Conservation (phyloP, 2,888 invertebrate genomes). For the Balanococcus diminutus region DNA sequence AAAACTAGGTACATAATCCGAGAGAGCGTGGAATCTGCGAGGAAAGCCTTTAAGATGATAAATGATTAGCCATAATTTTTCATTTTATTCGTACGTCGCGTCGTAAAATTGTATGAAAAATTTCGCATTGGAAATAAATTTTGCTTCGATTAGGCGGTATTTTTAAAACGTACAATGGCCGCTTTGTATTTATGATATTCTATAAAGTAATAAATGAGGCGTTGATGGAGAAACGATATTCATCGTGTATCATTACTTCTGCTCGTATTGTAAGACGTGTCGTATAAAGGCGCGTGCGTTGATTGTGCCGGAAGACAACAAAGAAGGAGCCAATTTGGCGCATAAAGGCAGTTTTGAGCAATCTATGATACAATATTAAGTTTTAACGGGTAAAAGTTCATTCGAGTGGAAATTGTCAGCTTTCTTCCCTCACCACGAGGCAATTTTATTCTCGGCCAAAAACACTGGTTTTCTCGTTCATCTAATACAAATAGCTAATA, state of each 20-base stretch:
- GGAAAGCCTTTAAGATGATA: neutral
- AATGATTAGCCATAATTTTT: slow-evolving; percentile 16
- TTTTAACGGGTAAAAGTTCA: slow-evolving; percentile 33
- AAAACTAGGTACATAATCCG: neutral
- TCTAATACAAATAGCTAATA: slow-evolving; percentile 43
- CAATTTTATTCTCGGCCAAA: slow-evolving; percentile 47
- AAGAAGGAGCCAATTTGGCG: slow-evolving; percentile 54
- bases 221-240: slow-evolving; percentile 28
- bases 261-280: slow-evolving; percentile 29
- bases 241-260: slow-evolving; percentile 38
- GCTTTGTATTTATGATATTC: slow-evolving; percentile 32
- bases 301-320: slow-evolving; percentile 52
- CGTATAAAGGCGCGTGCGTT: slow-evolving; percentile 32
- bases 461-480: slow-evolving; percentile 48
- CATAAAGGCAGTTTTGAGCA: slow-evolving; percentile 52
- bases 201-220: slow-evolving; percentile 24
- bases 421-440: slow-evolving; percentile 47
- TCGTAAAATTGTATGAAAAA: neutral
- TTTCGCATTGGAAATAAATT: neutral
- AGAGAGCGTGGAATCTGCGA: neutral
- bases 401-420: slow-evolving; percentile 53
- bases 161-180: slow-evolving; percentile 5
- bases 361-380: slow-evolving; percentile 30
- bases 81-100: slow-evolving; percentile 6
- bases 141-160: slow-evolving; percentile 17